Evolutionary conservation across 1,140 invertebrate genomes (phyloP).

Genomic region (Euwallacea fornicatus): DNA sequence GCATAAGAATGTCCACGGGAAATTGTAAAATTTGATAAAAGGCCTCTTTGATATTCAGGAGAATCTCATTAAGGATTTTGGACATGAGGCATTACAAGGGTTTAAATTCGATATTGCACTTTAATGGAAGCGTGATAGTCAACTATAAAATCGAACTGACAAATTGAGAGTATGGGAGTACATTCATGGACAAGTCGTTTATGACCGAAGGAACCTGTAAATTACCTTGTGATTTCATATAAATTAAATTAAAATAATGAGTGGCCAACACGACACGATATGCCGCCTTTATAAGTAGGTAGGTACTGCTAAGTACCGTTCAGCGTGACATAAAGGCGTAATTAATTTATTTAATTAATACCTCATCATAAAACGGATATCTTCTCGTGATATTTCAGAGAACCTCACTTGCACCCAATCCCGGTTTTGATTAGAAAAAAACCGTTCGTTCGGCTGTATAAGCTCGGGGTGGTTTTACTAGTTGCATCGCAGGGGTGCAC

Average conservation of each 20-base stretch:
- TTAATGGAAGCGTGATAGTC: neutral
- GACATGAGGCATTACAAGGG: too few species aligned
- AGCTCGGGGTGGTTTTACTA: conserved; percentile 28
- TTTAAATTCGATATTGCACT: neutral
- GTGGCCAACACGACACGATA: conserved; percentile 22
- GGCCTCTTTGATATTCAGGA: neutral
- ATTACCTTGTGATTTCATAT: conserved; percentile 23
- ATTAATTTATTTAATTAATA: conserved; percentile 9
- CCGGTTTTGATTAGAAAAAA: conserved; percentile 11
- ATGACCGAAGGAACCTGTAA: conserved; percentile 3
- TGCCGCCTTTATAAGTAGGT: conserved; percentile 21
- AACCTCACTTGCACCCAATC: neutral
- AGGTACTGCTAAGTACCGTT: neutral
- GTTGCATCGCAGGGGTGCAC: conserved; percentile 26
- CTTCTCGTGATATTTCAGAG: too few species aligned
- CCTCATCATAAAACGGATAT: neutral
- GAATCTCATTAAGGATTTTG: neutral
- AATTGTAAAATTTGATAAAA: neutral
- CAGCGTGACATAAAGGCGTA: neutral
- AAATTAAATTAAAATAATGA: conserved; percentile 32
- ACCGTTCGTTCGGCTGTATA: conserved; percentile 11
- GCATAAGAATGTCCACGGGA: neutral
- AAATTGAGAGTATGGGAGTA: neutral
- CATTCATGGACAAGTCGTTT: neutral
- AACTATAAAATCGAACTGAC: conserved; percentile 1